phyloP scores from a whole-genome alignment of 1,140 invertebrate genomes.

The Littorina saxatilis region DNA sequence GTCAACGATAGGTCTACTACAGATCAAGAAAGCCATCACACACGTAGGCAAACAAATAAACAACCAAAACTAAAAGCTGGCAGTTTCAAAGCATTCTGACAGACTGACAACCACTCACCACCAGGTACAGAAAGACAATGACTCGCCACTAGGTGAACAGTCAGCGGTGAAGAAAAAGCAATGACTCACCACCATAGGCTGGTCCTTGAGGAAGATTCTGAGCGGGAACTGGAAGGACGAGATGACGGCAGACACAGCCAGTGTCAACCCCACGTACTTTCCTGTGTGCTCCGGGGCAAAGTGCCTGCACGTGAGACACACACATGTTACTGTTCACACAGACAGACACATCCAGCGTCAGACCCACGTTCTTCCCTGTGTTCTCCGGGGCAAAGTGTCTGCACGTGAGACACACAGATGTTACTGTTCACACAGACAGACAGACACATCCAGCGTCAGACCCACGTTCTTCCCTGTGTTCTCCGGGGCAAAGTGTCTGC shows the following conservation, averaged over 20 bases:
- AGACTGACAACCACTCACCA: too few species aligned
- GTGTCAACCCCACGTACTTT: neutral
- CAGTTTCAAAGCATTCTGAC: too few species aligned
- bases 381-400: too few species aligned
- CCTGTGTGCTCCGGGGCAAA: too few species aligned
- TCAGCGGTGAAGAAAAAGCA: too few species aligned
- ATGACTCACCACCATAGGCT: neutral
- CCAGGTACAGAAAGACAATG: too few species aligned
- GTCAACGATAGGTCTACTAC: neutral
- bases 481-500: too few species aligned
- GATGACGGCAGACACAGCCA: neutral
- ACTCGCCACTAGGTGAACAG: too few species aligned
- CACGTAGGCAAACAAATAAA: neutral
- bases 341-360: neutral
- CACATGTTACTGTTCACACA: neutral
- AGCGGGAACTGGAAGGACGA: constrained; percentile 54
- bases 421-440: neutral
- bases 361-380: too few species aligned
- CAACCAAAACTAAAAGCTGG: too few species aligned
- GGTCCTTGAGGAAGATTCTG: constrained; percentile 31
- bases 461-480: too few species aligned
- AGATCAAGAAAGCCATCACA: neutral
- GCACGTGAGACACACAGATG: constrained; percentile 4
- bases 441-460: neutral
- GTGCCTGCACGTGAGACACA: neutral